Percentiles rank a stretch among this genome's conserved stretches.
Evolutionary conservation across 2,797 vertebrate genomes (phyloP).

Genomic region (Craterocephalus amniculus): DNA sequence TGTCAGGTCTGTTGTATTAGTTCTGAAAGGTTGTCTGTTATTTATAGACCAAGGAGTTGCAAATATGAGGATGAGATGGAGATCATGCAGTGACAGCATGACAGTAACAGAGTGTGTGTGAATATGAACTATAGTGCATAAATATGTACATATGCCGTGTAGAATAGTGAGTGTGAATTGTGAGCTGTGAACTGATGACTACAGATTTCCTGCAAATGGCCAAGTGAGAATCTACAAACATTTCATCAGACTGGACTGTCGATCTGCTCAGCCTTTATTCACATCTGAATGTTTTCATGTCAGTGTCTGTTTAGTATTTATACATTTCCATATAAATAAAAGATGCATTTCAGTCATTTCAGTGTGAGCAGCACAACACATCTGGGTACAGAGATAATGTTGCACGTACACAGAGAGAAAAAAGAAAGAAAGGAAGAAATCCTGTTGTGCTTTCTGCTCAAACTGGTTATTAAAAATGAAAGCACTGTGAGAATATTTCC

Average conservation of each 20-base stretch:
- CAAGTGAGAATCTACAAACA: neutral
- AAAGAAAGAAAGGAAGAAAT: neutral
- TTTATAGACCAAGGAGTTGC: too few species aligned
- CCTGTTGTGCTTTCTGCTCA: conserved; percentile 1
- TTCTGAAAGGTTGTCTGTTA: too few species aligned
- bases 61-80: too few species aligned
- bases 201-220: too few species aligned
- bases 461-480: conserved; percentile 1
- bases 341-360: neutral
- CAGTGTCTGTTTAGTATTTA: neutral
- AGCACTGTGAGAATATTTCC: conserved; percentile 3
- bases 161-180: too few species aligned
- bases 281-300: neutral
- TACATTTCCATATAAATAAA: conserved; percentile 8
- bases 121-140: conserved; percentile 17
- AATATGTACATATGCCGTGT: too few species aligned
- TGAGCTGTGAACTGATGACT: too few species aligned
- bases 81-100: too few species aligned
- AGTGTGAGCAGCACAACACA: neutral
- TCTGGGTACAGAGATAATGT: neutral
- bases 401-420: neutral
- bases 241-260: neutral
- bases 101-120: conserved; percentile 1
- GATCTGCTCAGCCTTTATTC: too few species aligned
- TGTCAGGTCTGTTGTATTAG: too few species aligned